phyloP scores from a whole-genome alignment of 2,797 vertebrate genomes.

The Cottoperca gobio region DNA sequence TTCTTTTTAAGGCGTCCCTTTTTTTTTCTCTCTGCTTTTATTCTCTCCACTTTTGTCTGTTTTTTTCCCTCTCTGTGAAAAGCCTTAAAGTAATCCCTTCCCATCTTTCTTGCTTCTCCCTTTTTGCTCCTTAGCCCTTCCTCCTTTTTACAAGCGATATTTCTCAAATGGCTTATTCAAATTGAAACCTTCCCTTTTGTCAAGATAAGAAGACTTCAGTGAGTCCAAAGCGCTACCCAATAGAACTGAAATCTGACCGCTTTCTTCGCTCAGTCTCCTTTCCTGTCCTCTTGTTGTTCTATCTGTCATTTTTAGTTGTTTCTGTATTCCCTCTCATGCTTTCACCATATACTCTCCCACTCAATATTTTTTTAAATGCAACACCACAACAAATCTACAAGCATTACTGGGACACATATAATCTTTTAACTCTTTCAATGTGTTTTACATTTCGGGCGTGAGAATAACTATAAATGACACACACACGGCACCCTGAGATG shows the following conservation, averaged over 20 bases:
- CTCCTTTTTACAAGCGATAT: constrained; percentile 60
- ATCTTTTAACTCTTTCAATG: constrained; percentile 28
- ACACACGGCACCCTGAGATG: neutral
- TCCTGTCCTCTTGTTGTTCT: constrained; percentile 48
- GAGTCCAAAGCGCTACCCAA: constrained; percentile 56
- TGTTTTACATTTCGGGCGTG: constrained; percentile 13
- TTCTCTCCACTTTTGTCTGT: constrained; percentile 51
- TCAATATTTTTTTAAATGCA: constrained; percentile 53
- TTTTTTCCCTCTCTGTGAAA: constrained; percentile 49
- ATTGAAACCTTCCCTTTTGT: constrained; percentile 72
- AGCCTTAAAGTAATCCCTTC: constrained; percentile 71
- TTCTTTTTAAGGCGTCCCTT: constrained; percentile 51
- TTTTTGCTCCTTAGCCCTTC: constrained; percentile 56
- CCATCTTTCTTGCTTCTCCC: constrained; percentile 60
- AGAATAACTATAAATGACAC: constrained; percentile 18
- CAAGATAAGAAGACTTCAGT: constrained; percentile 64
- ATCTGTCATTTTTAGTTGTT: constrained; percentile 40
- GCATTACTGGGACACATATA: constrained; percentile 26
- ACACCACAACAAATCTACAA: constrained; percentile 27
- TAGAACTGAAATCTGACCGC: constrained; percentile 64
- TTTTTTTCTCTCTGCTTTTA: constrained; percentile 40
- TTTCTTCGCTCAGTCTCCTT: constrained; percentile 40
- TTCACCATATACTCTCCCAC: constrained; percentile 5
- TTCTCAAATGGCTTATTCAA: constrained; percentile 75
- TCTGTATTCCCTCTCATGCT: constrained; percentile 14